A percentile compares a stretch with the other conserved stretches of the same genome.
phyloP scores from a whole-genome alignment of 2,797 vertebrate genomes.

The Siniperca scherzeri region DNA sequence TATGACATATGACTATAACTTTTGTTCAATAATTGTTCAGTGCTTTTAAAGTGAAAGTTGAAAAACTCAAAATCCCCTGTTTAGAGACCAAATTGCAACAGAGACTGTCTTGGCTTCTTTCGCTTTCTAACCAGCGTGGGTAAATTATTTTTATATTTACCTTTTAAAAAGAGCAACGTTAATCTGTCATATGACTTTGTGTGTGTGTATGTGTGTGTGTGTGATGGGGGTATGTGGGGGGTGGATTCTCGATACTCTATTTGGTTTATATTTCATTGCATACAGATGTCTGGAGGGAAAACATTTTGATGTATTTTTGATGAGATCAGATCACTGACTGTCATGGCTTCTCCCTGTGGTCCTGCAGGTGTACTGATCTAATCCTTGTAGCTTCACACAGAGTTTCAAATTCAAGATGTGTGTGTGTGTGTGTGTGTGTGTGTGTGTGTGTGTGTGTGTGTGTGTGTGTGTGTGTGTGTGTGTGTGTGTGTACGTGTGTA shows the following conservation, averaged over 20 bases:
- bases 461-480: constrained; percentile 16
- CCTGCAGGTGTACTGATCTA: constrained; percentile 51
- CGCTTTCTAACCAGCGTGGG: not conserved
- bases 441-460: constrained; percentile 16
- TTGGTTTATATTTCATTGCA: constrained; percentile 76
- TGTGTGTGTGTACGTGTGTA: no score
- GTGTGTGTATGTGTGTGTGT: not conserved
- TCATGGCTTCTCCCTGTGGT: constrained; percentile 55
- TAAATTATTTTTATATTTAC: constrained; percentile 33
- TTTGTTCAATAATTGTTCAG: not conserved
- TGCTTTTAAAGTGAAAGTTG: not conserved
- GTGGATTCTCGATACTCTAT: constrained; percentile 26
- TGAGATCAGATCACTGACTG: constrained; percentile 64
- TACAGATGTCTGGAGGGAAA: constrained; percentile 66
- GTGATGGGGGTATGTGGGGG: constrained; percentile 4
- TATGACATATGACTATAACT: not conserved
- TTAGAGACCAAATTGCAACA: not conserved
- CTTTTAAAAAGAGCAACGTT: constrained; percentile 12
- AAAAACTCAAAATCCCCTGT: not conserved
- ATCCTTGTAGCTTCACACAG: constrained; percentile 29
- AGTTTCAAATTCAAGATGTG: constrained; percentile 27
- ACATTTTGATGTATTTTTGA: constrained; percentile 80
- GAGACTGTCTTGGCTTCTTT: not conserved
- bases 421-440: constrained; percentile 16
- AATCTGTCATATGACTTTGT: not conserved